Evolutionary conservation across 2,888 invertebrate genomes (phyloP), one percentile per base, ranked within the genome.

Genomic region (Bimastos eiseni): DNA sequence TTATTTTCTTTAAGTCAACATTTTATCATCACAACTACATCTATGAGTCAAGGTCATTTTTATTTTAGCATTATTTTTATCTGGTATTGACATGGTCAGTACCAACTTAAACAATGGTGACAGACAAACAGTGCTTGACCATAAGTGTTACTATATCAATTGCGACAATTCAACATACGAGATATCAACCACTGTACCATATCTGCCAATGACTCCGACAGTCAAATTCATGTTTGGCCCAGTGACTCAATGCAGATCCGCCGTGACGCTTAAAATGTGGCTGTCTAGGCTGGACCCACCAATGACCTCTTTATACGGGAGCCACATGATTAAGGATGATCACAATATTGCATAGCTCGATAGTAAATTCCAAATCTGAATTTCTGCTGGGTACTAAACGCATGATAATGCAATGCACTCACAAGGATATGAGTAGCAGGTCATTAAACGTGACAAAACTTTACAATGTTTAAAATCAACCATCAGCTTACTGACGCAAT

Each of bases 401-500:
- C 1, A n/a, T 11, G 19, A 44, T 44, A 44, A 17, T 19, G 13
- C 2, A 44, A 49, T 4, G 49, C 6, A 49, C 49, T 49, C 49
- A 70, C n/a, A 70, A 70, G 30, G n/a, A 70, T 70, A 49, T 21
- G 49, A 49, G 21, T n/a, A 70, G 70, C 70, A 70, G 70, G 70
- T 11, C 30, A 70, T n/a, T n/a, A 70, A 70, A 30, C n/a, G 70
- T 70, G n/a, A 8, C 70, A 30, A n/a, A 70, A 30, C n/a, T 70
- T 70, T 70, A 70, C 30, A 70, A 70, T 30, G 30, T 6, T n/a
- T 70, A 17, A 70, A 70, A 70, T 17, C n/a, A 30, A 70, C 30
- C 5, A 24, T 70, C 11, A 70, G 70, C 13, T n/a, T 44, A 33
- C 91, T 89, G 34, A 91, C 91, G 90, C 91, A 38, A 91, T 37